Evolutionary conservation across 2,888 invertebrate species (phyloP), one percentile per base, ranked within the genome.

Genomic region (Tortricodes alternella): DNA sequence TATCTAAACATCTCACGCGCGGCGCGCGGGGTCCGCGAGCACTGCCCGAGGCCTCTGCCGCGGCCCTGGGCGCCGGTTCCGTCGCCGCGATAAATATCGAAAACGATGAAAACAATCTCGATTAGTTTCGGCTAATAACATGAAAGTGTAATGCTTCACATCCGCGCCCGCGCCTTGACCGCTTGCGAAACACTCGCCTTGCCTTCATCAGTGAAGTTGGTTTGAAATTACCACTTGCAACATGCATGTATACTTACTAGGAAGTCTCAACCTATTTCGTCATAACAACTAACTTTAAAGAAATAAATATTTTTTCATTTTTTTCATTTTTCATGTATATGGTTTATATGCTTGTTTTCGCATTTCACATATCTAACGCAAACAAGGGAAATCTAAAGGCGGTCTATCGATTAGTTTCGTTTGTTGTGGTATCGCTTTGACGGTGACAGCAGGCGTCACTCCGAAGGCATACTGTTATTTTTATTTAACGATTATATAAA

Each of bases 61-160:
- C 18, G 18, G 5, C 1, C 19, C 37, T 7, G 2, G 11, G 21
- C 37, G 18, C n/a, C 11, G 11, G 27, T 29, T 3, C 23, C 15
- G 19, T n/a, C 18, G 21, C 15, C 23, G 41, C 18, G 35, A 52
- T 35, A 18, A 15, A 27, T 52, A 52, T 52, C 37, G 44, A 52
- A 52, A 44, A 35, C 44, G 7, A 35, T 44, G 44, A n/a, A 29
- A 35, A 15, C 39, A 8, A 50, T 50, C 18, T 27, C 38, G 49
- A 50, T 39, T 50, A 21, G 38, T 32, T 39, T 27, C 39, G 39
- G 49, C 29, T 39, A 39, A 39, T 49, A 49, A 38, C 49, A 49
- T 49, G 49, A 38, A 49, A 49, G 38, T 43, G 43, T 49, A 46
- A 46, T 34, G 29, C 32, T 38, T 29, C 29, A 39, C 39, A 39